phyloP scores from a whole-genome alignment of 2,797 vertebrate species.

The Neostethus bicornis region DNA sequence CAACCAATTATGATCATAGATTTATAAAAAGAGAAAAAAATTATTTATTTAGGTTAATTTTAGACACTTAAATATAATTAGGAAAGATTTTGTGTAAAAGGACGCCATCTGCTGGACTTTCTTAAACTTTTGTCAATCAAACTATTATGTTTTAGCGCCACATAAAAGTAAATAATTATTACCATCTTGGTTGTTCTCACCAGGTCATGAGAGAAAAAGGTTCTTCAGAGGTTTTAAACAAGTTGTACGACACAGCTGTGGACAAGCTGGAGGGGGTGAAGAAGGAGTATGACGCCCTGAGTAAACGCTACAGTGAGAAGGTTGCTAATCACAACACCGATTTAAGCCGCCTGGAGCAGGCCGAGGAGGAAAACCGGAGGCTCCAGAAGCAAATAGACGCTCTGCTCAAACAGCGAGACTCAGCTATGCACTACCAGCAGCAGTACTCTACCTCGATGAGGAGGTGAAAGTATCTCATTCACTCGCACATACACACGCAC shows the following conservation, averaged over 20 bases:
- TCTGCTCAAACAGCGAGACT: constrained; percentile 93
- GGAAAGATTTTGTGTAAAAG: constrained; percentile 31
- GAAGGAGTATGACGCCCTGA: constrained; percentile 93
- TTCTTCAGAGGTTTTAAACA: constrained; percentile 95
- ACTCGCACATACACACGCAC: not conserved
- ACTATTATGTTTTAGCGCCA: not conserved
- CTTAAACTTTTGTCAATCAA: too few relatives aligned
- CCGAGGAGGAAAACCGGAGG: constrained; percentile 91
- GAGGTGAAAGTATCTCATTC: constrained; percentile 81
- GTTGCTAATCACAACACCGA: constrained; percentile 93
- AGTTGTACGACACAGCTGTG: constrained; percentile 95
- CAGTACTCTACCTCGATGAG: constrained; percentile 94
- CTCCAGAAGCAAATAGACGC: constrained; percentile 94
- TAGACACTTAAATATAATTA: too few relatives aligned
- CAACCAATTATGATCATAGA: constrained; percentile 10
- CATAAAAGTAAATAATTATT: not conserved
- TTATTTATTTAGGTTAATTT: too few relatives aligned
- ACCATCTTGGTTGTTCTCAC: constrained; percentile 4
- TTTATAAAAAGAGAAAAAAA: too few relatives aligned
- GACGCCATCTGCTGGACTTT: constrained; percentile 79
- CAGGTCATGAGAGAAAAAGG: constrained; percentile 96
- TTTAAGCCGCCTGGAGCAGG: constrained; percentile 93
- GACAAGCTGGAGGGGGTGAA: constrained; percentile 95
- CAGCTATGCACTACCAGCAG: constrained; percentile 95
- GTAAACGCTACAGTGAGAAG: constrained; percentile 95